A percentile compares a stretch with the other conserved stretches of the same genome.
These are phyloP conservation scores for Phoxinus dragarum DNA, from an alignment of 2,797 vertebrate species.

Conservation along the genomic window DNA sequence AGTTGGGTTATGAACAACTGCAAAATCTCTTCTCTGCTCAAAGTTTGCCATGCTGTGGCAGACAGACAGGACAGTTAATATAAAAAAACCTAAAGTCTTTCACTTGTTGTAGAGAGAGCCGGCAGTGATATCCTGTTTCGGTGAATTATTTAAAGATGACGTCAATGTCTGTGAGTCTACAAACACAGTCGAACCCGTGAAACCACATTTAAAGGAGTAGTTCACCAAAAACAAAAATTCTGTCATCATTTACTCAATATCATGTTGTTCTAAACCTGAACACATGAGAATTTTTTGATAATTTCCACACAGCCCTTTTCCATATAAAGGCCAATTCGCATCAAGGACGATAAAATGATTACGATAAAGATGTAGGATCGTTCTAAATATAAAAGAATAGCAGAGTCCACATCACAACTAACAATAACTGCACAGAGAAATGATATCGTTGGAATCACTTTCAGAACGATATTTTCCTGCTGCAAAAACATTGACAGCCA, in stretches of 20 bases:
- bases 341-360: not conserved
- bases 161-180: not conserved
- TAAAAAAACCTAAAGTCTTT: constrained; percentile 17
- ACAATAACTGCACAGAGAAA: not conserved
- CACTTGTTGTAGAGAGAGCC: not conserved
- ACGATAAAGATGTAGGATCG: not conserved
- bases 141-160: constrained; percentile 29
- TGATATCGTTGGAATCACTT: not conserved
- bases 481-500: not conserved
- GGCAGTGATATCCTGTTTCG: not conserved
- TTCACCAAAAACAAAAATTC: not conserved
- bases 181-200: not conserved
- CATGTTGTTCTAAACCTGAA: not conserved
- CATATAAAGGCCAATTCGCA: not conserved
- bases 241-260: not conserved
- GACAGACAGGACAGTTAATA: constrained; percentile 17
- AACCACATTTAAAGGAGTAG: not conserved
- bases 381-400: not conserved
- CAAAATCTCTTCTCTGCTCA: constrained; percentile 21
- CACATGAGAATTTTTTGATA: not conserved
- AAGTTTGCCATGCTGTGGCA: constrained; percentile 21
- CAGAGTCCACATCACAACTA: not conserved
- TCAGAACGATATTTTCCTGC: not conserved
- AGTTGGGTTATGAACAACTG: constrained; percentile 46
- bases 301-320: not conserved